Percentiles rank a stretch among this genome's conserved stretches.
These are phyloP conservation scores for Cenopis cana DNA, from an alignment of 2,888 invertebrate genomes.

Conservation along the genomic window DNA sequence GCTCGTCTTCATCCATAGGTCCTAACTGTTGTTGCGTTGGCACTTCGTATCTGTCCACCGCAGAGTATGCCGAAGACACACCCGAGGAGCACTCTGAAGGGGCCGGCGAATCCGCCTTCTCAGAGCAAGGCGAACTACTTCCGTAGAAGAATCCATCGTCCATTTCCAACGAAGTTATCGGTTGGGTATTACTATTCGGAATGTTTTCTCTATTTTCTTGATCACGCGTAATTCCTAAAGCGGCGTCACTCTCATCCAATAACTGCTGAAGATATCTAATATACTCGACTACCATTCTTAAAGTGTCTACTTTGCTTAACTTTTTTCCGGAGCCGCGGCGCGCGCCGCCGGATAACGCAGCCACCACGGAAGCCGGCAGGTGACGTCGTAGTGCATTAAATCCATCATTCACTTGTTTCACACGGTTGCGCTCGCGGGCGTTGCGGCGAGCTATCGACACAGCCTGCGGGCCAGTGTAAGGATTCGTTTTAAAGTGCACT, in stretches of 20 bases:
- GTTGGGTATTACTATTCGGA: conserved; percentile 69
- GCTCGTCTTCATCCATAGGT: conserved; percentile 94
- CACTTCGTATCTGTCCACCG: conserved; percentile 75
- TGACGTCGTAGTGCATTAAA: conserved; percentile 95
- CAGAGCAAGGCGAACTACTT: conserved; percentile 86
- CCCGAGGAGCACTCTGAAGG: conserved; percentile 89
- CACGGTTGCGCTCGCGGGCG: conserved; percentile 97
- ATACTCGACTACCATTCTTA: conserved; percentile 95
- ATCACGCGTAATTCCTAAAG: conserved; percentile 78
- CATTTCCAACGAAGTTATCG: conserved; percentile 78
- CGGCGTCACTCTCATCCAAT: conserved; percentile 89
- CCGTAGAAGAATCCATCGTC: conserved; percentile 82
- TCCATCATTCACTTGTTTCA: conserved; percentile 97
- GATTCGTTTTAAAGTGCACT: conserved; percentile 88
- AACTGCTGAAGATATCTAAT: conserved; percentile 93
- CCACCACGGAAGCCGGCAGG: conserved; percentile 92
- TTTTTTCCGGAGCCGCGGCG: conserved; percentile 93
- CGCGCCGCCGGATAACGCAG: conserved; percentile 87
- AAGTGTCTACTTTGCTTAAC: conserved; percentile 95
- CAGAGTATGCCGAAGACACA: conserved; percentile 80
- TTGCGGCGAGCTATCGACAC: conserved; percentile 96
- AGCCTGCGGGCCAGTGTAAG: conserved; percentile 88
- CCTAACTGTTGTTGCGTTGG: conserved; percentile 85
- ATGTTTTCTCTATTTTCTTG: conserved; percentile 80
- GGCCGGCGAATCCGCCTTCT: conserved; percentile 89